Conservation (phyloP, 64 coral and sea anemone genomes). For the Trachythela sp. region DNA sequence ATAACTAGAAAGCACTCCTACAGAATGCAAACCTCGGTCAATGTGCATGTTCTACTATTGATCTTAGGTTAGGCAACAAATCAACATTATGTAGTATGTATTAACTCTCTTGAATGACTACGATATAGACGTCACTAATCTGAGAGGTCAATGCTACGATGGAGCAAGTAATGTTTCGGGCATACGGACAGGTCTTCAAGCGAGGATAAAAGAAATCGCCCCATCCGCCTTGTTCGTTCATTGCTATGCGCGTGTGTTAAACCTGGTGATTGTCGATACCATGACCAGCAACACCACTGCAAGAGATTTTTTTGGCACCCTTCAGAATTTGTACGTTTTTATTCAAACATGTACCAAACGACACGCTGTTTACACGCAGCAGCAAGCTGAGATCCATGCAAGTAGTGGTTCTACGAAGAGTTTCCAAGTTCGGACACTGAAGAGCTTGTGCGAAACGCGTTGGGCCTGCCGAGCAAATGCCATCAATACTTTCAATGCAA, state of each 20-base stretch:
- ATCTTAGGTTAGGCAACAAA: too few species aligned
- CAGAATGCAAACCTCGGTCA: too few species aligned
- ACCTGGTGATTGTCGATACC: neutral
- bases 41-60: too few species aligned
- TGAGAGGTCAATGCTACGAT: slow-evolving; percentile 14
- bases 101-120: too few species aligned
- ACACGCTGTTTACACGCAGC: neutral
- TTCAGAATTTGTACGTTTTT: slow-evolving; percentile 11
- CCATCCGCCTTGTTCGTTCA: neutral
- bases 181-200: neutral
- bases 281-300: neutral
- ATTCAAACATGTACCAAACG: neutral
- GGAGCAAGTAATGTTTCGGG: neutral
- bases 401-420: neutral
- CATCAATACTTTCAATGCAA: neutral
- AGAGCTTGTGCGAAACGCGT: neutral
- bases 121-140: neutral
- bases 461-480: neutral
- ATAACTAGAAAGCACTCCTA: too few species aligned
- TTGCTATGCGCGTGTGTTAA: slow-evolving; percentile 12
- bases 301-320: slow-evolving; percentile 14
- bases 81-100: too few species aligned
- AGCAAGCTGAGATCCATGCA: neutral
- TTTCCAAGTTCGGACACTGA: neutral
- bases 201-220: neutral